phyloP scores from a whole-genome alignment of 64 coral and sea anemone genomes.

The Pachyseris speciosa region DNA sequence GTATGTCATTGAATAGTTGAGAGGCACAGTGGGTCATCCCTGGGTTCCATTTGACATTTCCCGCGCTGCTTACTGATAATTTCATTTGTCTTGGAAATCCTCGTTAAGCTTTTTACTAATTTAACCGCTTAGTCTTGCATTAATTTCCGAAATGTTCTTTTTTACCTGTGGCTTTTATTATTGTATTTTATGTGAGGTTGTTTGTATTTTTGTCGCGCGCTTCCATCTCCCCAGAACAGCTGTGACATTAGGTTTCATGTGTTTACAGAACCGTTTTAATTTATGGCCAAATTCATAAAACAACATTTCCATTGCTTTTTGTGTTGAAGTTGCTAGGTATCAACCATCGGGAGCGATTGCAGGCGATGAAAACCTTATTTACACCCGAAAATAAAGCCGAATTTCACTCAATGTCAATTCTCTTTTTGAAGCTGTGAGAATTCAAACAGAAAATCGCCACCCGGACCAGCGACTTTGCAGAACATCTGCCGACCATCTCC shows the following conservation, averaged over 20 bases:
- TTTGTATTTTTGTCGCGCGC: slow-evolving; percentile 11
- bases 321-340: slow-evolving; percentile 27
- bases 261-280: slow-evolving; percentile 87
- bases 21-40: not conserved
- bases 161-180: not conserved
- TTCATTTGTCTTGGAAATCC: slow-evolving; percentile 17
- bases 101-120: not conserved
- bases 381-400: not conserved
- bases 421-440: slow-evolving; percentile 34
- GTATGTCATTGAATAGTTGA: not conserved
- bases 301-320: slow-evolving; percentile 39
- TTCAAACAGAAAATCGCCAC: slow-evolving; percentile 59
- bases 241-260: slow-evolving; percentile 64
- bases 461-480: slow-evolving; percentile 21
- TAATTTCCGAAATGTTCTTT: not conserved
- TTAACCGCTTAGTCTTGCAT: not conserved
- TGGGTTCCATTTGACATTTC: slow-evolving; percentile 18
- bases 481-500: slow-evolving; percentile 58
- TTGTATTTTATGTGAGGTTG: slow-evolving; percentile 15
- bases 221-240: slow-evolving; percentile 41
- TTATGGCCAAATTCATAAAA: slow-evolving; percentile 59
- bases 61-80: slow-evolving; percentile 13
- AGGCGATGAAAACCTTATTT: not conserved
- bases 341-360: not conserved
- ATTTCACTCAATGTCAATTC: slow-evolving; percentile 13